Evolutionary conservation across 2,888 invertebrate species (phyloP).

Genomic region (Deilephila elpenor): DNA sequence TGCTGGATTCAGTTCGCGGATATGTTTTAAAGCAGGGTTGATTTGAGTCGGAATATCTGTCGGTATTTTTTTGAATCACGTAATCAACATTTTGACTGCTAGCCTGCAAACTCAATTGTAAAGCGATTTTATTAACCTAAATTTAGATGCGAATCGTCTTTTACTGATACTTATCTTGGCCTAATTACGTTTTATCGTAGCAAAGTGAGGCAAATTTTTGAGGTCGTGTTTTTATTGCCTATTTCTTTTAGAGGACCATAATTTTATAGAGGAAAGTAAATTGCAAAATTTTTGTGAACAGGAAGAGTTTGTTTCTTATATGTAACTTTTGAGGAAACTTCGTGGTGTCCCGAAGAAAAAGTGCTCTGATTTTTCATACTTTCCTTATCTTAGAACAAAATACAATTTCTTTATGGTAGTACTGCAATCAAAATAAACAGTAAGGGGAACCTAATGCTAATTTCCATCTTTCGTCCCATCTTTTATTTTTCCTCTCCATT

Average conservation of each 20-base stretch:
- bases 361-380: too few species aligned
- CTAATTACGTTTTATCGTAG: background rate
- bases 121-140: background rate
- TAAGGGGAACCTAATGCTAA: too few species aligned
- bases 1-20: background rate
- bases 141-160: background rate
- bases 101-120: background rate
- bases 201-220: too few species aligned
- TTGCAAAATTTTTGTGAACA: conserved; percentile 8
- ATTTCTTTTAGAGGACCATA: conserved; percentile 12
- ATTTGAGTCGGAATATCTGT: too few species aligned
- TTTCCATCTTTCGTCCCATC: too few species aligned
- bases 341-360: background rate
- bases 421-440: too few species aligned
- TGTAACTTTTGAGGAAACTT: background rate
- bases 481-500: too few species aligned
- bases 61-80: too few species aligned
- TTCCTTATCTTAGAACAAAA: too few species aligned
- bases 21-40: background rate
- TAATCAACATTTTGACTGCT: too few species aligned
- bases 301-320: background rate
- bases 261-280: conserved; percentile 21
- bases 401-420: too few species aligned
- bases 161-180: background rate
- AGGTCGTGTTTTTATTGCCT: background rate